These are phyloP conservation scores for Liodrosophila aerea DNA, from an alignment of 2,888 invertebrate species.

Conservation along the genomic window DNA sequence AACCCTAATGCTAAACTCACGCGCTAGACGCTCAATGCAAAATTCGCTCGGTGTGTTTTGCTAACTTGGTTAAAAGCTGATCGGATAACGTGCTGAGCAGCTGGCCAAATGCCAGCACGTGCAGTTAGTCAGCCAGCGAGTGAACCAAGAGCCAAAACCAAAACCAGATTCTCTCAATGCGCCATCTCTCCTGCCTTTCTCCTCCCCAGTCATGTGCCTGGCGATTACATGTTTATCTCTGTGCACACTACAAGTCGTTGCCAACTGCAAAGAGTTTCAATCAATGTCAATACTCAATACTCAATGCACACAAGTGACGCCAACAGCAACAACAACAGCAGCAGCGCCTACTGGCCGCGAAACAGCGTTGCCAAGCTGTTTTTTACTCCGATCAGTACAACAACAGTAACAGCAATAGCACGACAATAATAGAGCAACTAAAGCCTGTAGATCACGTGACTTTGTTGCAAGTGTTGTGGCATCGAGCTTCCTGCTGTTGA, in stretches of 20 bases:
- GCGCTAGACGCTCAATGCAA: conserved; percentile 34
- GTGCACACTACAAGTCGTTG: conserved; percentile 21
- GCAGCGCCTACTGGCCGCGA: conserved; percentile 28
- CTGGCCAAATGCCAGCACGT: conserved; percentile 41
- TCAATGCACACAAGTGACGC: conserved; percentile 36
- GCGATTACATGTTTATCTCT: neutral
- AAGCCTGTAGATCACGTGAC: conserved; percentile 63
- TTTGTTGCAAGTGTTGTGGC: conserved; percentile 51
- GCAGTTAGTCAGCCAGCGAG: no score
- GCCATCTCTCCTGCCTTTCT: neutral
- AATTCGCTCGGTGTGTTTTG: conserved; percentile 14
- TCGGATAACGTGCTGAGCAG: conserved; percentile 11
- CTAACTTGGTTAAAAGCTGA: conserved; percentile 27
- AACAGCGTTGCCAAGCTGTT: conserved; percentile 4
- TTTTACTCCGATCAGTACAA: no score
- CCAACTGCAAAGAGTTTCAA: conserved; percentile 49
- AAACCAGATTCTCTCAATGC: neutral
- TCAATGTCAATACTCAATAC: conserved; percentile 70
- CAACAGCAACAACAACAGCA: conserved; percentile 12
- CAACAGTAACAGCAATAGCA: conserved; percentile 12
- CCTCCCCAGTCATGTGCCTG: neutral
- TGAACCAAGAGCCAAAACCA: no score
- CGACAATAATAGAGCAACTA: conserved; percentile 45
- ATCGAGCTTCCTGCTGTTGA: conserved; percentile 21
- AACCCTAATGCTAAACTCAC: conserved; percentile 50